Base-by-base conservation (phyloP, 2,888 invertebrate genomes). In the Linhomoeus sp. region DNA sequence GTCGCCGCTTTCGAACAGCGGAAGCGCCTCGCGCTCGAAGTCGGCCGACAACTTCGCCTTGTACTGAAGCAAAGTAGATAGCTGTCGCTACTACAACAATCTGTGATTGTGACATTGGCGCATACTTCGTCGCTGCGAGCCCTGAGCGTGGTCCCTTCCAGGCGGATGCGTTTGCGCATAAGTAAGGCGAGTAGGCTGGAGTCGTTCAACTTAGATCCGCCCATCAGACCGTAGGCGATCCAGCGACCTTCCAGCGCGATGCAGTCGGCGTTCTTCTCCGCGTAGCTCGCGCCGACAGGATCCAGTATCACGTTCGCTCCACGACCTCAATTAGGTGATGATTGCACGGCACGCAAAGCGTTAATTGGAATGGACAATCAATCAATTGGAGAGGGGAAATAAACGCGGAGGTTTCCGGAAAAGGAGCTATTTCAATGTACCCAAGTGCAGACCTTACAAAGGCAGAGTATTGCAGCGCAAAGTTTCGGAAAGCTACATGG, bases 211-310 rank as follows among this genome's bases (percentile, higher is more conserved):
- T 29, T 29, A 12, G 54, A 54, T 17, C 67, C 66, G 46, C 66
- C 66, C 50, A 67, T 38, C 1, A 62, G 50, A 17, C 67, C 67
- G 56, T 65, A 68, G 1, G 64, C 47, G 19, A 68, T 58, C 68
- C 67, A 68, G 42, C 61, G 53, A 15, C 66, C 66, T 45, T 67
- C 67, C 24, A 55, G 41, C 3, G 58, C 57, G 9, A 67, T 50
- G 20, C 51, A 52, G 12, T 60, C 59, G 15, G 58, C 48, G 51
- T 68, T 67, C 41, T 65, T 56, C 29, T 65, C 58, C 54, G 62
- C 66, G 51, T 59, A 63, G n/a, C 62, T 61, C 3, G 57, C 64
- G 1, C 67, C 67, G 35, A 68, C 60, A 58, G 67, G 67, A 51
- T 68, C 68, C 46, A 68, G 53, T 17, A 68, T 59, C 19, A 68